A percentile compares a stretch with the other conserved stretches of the same genome.
These are phyloP conservation scores for Vipera latastei DNA, from an alignment of 2,797 vertebrate species.

Conservation along the genomic window DNA sequence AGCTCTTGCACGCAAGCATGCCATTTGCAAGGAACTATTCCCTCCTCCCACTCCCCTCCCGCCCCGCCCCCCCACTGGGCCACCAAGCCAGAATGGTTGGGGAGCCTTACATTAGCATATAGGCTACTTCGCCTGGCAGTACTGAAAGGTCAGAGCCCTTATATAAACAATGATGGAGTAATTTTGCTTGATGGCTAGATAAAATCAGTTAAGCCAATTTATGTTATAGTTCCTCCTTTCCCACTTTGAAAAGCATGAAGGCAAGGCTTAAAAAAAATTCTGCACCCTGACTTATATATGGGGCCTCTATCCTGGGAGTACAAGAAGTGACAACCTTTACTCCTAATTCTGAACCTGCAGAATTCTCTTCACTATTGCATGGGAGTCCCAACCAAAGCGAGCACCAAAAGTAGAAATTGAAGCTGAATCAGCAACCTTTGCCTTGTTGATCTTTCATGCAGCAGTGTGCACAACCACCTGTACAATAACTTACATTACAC, in stretches of 20 bases:
- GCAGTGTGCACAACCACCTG: not conserved
- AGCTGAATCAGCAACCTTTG: not conserved
- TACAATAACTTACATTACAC: not conserved
- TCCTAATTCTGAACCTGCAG: not conserved
- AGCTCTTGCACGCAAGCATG: not conserved
- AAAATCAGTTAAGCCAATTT: not conserved
- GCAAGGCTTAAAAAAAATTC: not conserved
- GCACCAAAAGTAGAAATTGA: too few species aligned
- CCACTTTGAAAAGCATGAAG: slow-evolving; percentile 9
- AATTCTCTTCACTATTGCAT: not conserved
- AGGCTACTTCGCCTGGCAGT: not conserved
- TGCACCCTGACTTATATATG: too few species aligned
- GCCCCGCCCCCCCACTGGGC: too few species aligned
- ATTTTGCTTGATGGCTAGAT: not conserved
- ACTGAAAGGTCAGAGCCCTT: not conserved
- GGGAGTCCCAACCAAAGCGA: not conserved
- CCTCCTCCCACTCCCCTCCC: too few species aligned
- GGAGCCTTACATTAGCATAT: not conserved
- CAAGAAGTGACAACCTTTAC: not conserved
- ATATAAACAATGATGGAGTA: not conserved
- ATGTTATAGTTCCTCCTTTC: not conserved
- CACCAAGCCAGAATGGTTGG: not conserved
- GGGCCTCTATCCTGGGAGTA: not conserved
- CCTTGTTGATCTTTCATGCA: not conserved
- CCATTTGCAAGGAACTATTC: not conserved